phyloP scores from a whole-genome alignment of 1,140 invertebrate genomes.

The Gryon sp. region DNA sequence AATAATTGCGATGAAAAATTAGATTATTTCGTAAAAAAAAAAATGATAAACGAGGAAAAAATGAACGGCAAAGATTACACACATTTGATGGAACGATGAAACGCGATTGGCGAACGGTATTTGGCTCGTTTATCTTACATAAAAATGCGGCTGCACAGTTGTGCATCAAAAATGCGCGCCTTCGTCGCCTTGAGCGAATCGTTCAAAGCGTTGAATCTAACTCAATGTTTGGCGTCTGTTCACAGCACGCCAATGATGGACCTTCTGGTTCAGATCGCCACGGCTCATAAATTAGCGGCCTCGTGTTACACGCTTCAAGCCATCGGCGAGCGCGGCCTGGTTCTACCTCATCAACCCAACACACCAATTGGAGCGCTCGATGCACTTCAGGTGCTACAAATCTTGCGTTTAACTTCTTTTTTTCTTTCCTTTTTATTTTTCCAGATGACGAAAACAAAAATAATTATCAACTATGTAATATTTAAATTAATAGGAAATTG shows the following conservation, averaged over 20 bases:
- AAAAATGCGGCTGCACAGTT: conserved; percentile 15
- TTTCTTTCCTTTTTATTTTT: too few relatives aligned
- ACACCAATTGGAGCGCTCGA: conserved; percentile 87
- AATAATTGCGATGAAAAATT: not conserved
- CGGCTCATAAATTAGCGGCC: conserved; percentile 85
- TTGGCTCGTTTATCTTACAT: conserved; percentile 4
- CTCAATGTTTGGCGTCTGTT: conserved; percentile 69
- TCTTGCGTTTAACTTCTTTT: too few relatives aligned
- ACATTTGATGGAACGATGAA: not conserved
- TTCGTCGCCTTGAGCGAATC: conserved; percentile 42
- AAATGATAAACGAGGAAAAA: not conserved
- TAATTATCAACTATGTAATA: not conserved
- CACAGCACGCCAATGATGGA: conserved; percentile 91
- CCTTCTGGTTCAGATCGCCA: conserved; percentile 87
- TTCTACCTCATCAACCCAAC: conserved; percentile 87
- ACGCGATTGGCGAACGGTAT: conserved; percentile 9
- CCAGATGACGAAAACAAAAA: too few relatives aligned
- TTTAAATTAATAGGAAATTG: too few relatives aligned
- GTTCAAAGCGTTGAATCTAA: conserved; percentile 52
- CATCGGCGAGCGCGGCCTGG: conserved; percentile 82
- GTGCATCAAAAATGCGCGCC: conserved; percentile 36
- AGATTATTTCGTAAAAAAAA: too few relatives aligned
- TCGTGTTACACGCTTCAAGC: conserved; percentile 86
- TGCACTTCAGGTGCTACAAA: conserved; percentile 78
- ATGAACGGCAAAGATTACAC: not conserved